Conservation (phyloP, 2,888 invertebrate species). For the Melinopterus prodromus region DNA sequence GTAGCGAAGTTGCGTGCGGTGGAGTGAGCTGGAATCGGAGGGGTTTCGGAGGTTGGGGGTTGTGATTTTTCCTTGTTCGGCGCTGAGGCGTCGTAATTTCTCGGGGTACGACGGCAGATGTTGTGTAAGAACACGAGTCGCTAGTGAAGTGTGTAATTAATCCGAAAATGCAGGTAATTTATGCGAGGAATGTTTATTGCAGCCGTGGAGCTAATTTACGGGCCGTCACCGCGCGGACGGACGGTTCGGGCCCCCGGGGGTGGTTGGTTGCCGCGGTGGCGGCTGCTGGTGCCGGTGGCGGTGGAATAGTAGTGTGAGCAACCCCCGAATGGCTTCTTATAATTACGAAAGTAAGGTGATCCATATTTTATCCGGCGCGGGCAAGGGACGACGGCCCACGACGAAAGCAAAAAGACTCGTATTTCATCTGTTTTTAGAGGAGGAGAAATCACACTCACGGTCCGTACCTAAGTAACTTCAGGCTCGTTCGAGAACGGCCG, state of each 20-base stretch:
- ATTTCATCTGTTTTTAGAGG: constrained; percentile 34
- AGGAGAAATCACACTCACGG: constrained; percentile 13
- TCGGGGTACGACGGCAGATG: constrained; percentile 35
- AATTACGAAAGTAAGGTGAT: constrained; percentile 37
- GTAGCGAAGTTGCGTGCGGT: neutral
- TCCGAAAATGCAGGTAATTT: constrained; percentile 63
- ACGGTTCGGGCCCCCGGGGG: constrained; percentile 46
- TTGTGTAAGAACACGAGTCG: constrained; percentile 46
- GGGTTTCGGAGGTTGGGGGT: neutral
- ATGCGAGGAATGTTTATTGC: constrained; percentile 63
- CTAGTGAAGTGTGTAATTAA: constrained; percentile 62
- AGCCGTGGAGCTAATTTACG: constrained; percentile 61
- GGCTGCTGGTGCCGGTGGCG: neutral
- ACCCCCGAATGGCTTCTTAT: constrained; percentile 41
- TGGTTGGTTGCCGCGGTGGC: constrained; percentile 16
- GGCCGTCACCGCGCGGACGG: constrained; percentile 58
- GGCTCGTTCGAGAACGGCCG: neutral
- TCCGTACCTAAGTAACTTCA: neutral
- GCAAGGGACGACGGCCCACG: neutral
- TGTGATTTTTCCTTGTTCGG: constrained; percentile 11
- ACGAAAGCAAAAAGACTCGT: constrained; percentile 34
- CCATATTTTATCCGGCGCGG: constrained; percentile 36
- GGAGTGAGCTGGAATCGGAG: neutral
- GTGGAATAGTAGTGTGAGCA: neutral
- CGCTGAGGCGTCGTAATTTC: constrained; percentile 14